Evolutionary conservation across 2,888 invertebrate species (phyloP).

Genomic region (Dolichomitus sp.): DNA sequence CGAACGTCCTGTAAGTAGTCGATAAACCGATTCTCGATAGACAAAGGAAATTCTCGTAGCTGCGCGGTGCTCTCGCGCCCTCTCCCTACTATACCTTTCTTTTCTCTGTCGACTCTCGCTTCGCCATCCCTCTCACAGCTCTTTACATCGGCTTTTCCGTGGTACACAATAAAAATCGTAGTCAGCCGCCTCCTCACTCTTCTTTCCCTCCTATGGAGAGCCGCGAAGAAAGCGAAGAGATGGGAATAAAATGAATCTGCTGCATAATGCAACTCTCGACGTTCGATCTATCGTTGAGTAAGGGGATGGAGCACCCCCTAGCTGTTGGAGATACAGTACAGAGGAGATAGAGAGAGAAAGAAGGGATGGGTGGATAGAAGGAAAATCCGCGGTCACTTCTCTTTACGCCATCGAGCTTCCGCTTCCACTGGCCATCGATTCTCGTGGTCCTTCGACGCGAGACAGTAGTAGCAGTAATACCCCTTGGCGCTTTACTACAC

Average conservation of each 20-base stretch:
- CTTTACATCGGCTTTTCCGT: conserved; percentile 38
- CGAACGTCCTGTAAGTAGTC: conserved; percentile 78
- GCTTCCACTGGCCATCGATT: conserved; percentile 62
- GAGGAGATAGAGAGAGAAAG: conserved; percentile 15
- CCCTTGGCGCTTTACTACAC: conserved; percentile 18
- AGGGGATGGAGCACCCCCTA: conserved; percentile 22
- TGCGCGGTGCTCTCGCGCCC: conserved; percentile 1
- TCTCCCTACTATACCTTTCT: conserved; percentile 9
- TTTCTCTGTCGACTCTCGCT: conserved; percentile 37
- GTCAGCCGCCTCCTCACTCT: conserved; percentile 41
- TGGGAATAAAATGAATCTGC: conserved; percentile 68
- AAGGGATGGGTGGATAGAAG: conserved; percentile 32
- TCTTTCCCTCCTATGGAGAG: conserved; percentile 19
- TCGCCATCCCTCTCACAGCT: conserved; percentile 13
- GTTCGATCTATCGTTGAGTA: conserved; percentile 64
- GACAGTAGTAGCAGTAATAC: conserved; percentile 50
- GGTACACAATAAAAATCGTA: conserved; percentile 66
- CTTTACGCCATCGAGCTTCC: conserved; percentile 36
- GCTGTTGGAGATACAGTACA: conserved; percentile 45
- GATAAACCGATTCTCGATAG: conserved; percentile 83
- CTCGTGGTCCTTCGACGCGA: conserved; percentile 48
- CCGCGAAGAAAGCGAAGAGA: conserved; percentile 55
- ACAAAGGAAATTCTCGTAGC: conserved; percentile 71
- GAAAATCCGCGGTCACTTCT: conserved; percentile 60
- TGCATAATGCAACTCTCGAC: conserved; percentile 68